Percentiles rank a stretch among this genome's conserved stretches.
Conservation (phyloP, 2,113 vertebrate genomes). For the Bambusicola thoracicus region DNA sequence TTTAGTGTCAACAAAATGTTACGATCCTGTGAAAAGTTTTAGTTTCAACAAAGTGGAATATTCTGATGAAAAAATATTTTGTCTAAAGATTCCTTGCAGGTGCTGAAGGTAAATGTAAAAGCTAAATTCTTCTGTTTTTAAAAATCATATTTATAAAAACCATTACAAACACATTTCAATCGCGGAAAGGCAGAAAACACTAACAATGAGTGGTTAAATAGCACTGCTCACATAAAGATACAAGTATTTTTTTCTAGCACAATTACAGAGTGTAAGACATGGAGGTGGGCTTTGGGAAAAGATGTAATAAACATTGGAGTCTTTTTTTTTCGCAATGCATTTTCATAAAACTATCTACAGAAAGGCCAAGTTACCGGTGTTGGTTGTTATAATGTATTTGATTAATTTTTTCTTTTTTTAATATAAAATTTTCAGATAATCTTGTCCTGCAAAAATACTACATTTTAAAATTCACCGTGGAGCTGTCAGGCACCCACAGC, state of each 20-base stretch:
- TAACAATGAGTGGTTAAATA: constrained; percentile 71
- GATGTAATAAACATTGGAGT: constrained; percentile 70
- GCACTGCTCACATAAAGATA: constrained; percentile 63
- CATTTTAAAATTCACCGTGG: constrained; percentile 92
- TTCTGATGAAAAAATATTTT: neutral
- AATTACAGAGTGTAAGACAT: constrained; percentile 42
- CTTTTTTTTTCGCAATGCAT: constrained; percentile 66
- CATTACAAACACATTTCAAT: constrained; percentile 62
- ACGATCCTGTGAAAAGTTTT: neutral
- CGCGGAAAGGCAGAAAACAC: constrained; percentile 55
- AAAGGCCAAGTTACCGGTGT: constrained; percentile 78
- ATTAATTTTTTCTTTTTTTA: constrained; percentile 98
- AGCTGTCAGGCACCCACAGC: constrained; percentile 94
- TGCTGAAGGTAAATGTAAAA: neutral
- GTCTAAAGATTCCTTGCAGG: neutral
- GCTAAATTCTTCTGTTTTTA: constrained; percentile 50
- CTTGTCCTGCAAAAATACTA: constrained; percentile 95
- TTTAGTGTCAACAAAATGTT: neutral
- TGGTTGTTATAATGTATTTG: constrained; percentile 95
- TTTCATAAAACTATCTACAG: constrained; percentile 82
- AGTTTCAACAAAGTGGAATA: neutral
- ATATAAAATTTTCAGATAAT: constrained; percentile 99
- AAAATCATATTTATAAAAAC: constrained; percentile 50
- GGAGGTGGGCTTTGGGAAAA: constrained; percentile 34
- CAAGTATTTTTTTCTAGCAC: constrained; percentile 46